Evolutionary conservation across 2,888 invertebrate genomes (phyloP).

Genomic region (Sesia apiformis): DNA sequence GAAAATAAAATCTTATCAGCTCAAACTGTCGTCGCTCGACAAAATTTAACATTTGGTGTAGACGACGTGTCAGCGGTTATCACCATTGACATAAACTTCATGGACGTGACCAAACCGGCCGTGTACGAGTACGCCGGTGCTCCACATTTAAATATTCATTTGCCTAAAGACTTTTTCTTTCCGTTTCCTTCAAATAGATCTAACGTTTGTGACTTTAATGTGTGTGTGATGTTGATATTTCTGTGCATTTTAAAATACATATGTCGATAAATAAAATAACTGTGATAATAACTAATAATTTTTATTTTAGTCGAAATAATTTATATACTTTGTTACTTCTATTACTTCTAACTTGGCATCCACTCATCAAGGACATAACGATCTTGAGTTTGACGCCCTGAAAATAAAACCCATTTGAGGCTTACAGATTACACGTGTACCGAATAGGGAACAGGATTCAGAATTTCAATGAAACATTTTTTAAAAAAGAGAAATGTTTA

Average conservation of each 20-base stretch:
- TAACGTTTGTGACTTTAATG: neutral
- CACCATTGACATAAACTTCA: constrained; percentile 46
- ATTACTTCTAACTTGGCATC: constrained; percentile 64
- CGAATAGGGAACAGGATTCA: constrained; percentile 2
- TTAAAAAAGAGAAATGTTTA: constrained; percentile 55
- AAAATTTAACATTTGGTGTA: constrained; percentile 33
- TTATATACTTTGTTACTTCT: constrained; percentile 67
- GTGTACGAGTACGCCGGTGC: constrained; percentile 64
- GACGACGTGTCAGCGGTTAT: constrained; percentile 38
- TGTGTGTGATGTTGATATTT: neutral
- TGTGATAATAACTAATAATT: constrained; percentile 60
- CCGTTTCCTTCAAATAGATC: constrained; percentile 68
- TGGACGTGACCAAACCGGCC: constrained; percentile 44
- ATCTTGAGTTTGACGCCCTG: constrained; percentile 53
- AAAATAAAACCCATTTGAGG: constrained; percentile 38
- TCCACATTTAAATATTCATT: constrained; percentile 77
- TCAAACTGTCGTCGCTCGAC: constrained; percentile 18
- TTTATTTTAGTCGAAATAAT: constrained; percentile 63
- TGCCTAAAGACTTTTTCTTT: constrained; percentile 84
- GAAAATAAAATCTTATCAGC: constrained; percentile 39
- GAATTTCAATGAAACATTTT: constrained; percentile 32
- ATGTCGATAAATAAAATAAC: constrained; percentile 55
- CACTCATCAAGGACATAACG: constrained; percentile 44
- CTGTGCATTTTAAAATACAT: neutral
- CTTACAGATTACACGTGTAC: neutral